Evolutionary conservation across 2,797 vertebrate genomes (phyloP), one percentile per base, ranked within the genome.

Genomic region (Lagocephalus sceleratus): DNA sequence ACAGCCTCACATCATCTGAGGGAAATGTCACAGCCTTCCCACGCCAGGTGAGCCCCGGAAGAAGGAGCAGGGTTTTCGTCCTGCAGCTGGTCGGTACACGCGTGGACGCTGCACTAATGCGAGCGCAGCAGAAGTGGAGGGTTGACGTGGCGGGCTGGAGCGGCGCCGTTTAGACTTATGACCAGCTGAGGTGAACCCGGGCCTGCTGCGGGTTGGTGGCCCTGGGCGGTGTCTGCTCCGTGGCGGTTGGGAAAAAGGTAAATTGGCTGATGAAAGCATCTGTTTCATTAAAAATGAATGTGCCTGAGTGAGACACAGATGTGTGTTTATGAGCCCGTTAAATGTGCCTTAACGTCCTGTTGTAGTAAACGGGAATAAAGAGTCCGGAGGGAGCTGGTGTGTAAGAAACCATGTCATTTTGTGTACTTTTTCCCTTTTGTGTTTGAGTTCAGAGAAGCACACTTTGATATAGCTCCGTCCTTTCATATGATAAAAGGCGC

Each of bases 291-390:
- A 85, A 80, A 68, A 78, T 58, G 22, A 19, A 80, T 79, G 47
- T 49, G 43, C 44, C 63, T 79, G 64, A 56, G 66, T 56, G 38
- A 70, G 71, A n/a, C 59, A 66, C 75, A 75, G 76, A 78, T 83
- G 75, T 66, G 57, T 72, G 50, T 84, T 87, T 81, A 75, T 71
- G 68, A 66, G 65, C 73, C 79, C 83, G 71, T 87, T 82, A 78
- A 60, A 46, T 58, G 51, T 61, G 52, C 75, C 81, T 84, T 75
- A 66, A 76, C 78, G 74, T 84, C 51, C 54, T 69, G 51, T 60
- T 64, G 43, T 57, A 60, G 69, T 68, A 75, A 74, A 78, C 55
- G 51, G 58, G 57, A 79, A 72, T 48, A 40, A 35, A 55, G 51
- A 60, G 39, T 12, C 23, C 21, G n/a, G n/a, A 15, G 23, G 15